phyloP scores from a whole-genome alignment of 1,140 invertebrate species.

The Doryteuthis pealeii region DNA sequence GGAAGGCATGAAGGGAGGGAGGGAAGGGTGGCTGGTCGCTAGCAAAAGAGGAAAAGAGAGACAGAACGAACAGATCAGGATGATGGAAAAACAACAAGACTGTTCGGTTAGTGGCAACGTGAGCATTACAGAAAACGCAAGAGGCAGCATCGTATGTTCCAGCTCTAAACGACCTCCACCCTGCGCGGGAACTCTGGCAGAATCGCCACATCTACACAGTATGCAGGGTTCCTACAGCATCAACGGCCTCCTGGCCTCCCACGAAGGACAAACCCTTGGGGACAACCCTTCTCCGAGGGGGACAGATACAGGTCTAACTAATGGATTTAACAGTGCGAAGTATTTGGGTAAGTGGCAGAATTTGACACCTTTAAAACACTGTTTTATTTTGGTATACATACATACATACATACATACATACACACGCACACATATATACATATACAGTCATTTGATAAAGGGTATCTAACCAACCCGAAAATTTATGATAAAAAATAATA shows the following conservation, averaged over 20 bases:
- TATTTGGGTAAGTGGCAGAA: background rate
- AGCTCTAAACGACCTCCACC: background rate
- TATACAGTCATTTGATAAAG: too few species aligned
- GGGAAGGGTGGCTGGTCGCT: background rate
- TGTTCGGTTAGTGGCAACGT: too few species aligned
- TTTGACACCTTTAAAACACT: too few species aligned
- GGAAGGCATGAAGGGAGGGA: background rate
- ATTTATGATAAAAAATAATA: too few species aligned
- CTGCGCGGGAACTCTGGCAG: background rate
- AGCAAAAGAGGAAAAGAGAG: background rate
- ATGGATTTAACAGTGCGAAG: background rate
- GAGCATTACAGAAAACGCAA: too few species aligned
- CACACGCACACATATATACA: too few species aligned
- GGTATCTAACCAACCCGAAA: too few species aligned
- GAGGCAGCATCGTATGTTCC: background rate
- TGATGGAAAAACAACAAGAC: background rate
- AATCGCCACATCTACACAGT: background rate
- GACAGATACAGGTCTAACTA: background rate
- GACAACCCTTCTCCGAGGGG: background rate
- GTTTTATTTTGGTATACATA: too few species aligned
- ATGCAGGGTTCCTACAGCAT: conserved; percentile 9
- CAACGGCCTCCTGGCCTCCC: background rate
- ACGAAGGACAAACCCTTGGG: background rate
- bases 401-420: too few species aligned
- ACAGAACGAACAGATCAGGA: background rate